phyloP scores from a whole-genome alignment of 2,888 invertebrate species.

The Cosmopolites sordidus region DNA sequence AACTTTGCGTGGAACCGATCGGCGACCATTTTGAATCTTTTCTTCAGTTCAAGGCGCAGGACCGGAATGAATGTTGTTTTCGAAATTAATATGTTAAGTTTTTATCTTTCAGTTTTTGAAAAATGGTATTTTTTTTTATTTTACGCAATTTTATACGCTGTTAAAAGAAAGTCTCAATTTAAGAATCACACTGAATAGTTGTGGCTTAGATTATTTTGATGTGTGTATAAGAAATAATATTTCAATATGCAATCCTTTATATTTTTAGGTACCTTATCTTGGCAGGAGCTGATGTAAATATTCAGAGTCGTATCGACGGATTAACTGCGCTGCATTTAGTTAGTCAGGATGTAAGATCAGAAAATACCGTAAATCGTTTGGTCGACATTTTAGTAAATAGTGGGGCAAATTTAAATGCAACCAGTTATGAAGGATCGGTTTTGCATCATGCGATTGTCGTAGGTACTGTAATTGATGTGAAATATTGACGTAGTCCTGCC shows the following conservation, averaged over 20 bases:
- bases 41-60: too few relatives aligned
- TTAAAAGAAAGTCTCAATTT: too few relatives aligned
- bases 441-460: conserved; percentile 46
- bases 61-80: too few relatives aligned
- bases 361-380: conserved; percentile 50
- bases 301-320: conserved; percentile 39
- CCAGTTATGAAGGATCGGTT: conserved; percentile 46
- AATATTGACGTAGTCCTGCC: neutral
- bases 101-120: too few relatives aligned
- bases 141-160: too few relatives aligned
- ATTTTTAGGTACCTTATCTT: conserved; percentile 32
- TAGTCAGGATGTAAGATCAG: too few relatives aligned
- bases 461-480: conserved; percentile 2
- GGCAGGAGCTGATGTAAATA: conserved; percentile 42
- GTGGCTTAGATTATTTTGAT: conserved; percentile 5
- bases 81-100: too few relatives aligned
- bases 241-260: conserved; percentile 7
- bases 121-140: too few relatives aligned
- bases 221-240: too few relatives aligned
- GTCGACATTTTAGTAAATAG: conserved; percentile 46
- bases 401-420: conserved; percentile 41
- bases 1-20: too few relatives aligned
- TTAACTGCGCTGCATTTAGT: conserved; percentile 55
- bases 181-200: too few relatives aligned
- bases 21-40: too few relatives aligned